Conservation (phyloP, 1,140 invertebrate species). For the Orchesella cincta region DNA sequence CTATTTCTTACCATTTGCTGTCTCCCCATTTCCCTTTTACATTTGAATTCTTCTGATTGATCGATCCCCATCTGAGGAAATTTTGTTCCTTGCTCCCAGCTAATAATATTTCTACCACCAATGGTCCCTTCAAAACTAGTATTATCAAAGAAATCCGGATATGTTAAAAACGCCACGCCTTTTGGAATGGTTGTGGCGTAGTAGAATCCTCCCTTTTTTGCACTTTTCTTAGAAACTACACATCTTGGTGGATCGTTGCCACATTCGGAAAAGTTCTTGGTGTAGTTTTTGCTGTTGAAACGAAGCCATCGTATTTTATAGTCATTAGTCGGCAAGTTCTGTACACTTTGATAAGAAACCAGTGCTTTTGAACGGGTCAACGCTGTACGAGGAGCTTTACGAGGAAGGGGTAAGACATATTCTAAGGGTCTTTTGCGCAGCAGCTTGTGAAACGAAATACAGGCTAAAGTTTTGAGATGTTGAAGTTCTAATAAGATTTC, state of each 20-base stretch:
- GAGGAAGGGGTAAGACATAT: too few relatives aligned
- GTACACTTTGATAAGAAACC: too few relatives aligned
- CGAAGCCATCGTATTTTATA: too few relatives aligned
- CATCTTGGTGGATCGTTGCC: not conserved
- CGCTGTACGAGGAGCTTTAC: too few relatives aligned
- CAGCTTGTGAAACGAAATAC: too few relatives aligned
- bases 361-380: too few relatives aligned
- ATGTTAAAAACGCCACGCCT: not conserved
- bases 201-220: too few relatives aligned
- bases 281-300: too few relatives aligned
- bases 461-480: too few relatives aligned
- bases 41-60: not conserved
- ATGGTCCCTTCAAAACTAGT: constrained; percentile 16
- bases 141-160: not conserved
- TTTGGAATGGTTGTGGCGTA: not conserved
- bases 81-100: constrained; percentile 8
- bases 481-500: too few relatives aligned
- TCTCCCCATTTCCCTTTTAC: not conserved
- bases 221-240: constrained; percentile 12
- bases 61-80: constrained; percentile 21
- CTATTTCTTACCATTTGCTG: constrained; percentile 2
- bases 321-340: too few relatives aligned
- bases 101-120: not conserved
- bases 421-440: too few relatives aligned
- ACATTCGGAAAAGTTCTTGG: not conserved